Evolutionary conservation across 1,140 invertebrate genomes (phyloP).

Genomic region (Drusus annulatus): DNA sequence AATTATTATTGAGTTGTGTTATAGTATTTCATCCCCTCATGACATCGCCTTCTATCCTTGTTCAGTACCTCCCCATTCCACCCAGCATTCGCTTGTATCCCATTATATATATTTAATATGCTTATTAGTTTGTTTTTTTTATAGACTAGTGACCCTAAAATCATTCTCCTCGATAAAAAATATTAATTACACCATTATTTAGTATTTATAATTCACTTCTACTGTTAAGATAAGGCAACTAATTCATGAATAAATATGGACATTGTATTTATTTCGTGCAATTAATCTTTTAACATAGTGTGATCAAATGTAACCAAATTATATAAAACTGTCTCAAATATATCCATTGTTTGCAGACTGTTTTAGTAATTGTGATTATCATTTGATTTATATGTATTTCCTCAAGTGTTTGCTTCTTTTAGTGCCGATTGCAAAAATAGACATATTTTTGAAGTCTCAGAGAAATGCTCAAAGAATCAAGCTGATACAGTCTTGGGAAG

Average conservation of each 20-base stretch:
- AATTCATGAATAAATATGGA: constrained; percentile 28
- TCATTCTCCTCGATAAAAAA: constrained; percentile 4
- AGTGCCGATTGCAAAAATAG: background rate
- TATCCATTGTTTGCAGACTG: background rate
- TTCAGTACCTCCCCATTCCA: constrained; percentile 23
- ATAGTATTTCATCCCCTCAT: constrained; percentile 8
- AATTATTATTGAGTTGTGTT: constrained; percentile 2
- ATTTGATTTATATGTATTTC: too few species aligned
- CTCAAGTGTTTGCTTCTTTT: constrained; percentile 3
- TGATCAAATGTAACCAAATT: too few species aligned
- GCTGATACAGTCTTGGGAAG: too few species aligned
- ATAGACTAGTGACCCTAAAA: constrained; percentile 12
- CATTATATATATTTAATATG: constrained; percentile 36
- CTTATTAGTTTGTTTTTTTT: constrained; percentile 35
- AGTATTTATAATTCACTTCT: constrained; percentile 2
- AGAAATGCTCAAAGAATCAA: too few species aligned
- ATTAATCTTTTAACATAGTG: too few species aligned
- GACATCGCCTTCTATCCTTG: constrained; percentile 31
- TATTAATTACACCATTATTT: constrained; percentile 18
- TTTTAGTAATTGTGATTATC: background rate
- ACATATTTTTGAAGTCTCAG: too few species aligned
- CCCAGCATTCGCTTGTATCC: constrained; percentile 29
- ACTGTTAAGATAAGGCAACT: constrained; percentile 20
- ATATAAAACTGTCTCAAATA: constrained; percentile 2
- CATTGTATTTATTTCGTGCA: constrained; percentile 18